Evolutionary conservation across 2,888 invertebrate species (phyloP).

Genomic region (Hirtodrosophila confusa): DNA sequence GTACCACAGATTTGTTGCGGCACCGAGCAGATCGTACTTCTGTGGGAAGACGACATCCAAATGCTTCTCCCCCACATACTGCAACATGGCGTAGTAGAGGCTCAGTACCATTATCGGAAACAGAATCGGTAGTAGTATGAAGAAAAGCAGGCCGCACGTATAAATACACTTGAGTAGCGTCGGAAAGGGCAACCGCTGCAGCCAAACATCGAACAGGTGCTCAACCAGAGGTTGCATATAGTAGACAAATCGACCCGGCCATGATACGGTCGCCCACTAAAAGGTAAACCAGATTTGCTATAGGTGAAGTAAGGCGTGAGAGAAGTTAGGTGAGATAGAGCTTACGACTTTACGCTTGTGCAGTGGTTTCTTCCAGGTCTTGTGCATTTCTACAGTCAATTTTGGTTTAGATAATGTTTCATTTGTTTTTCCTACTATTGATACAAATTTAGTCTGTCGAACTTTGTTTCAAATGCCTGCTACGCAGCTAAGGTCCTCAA

Average conservation of each 20-base stretch:
- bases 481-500: background rate
- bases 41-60: slow-evolving; percentile 30
- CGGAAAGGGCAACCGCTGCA: slow-evolving; percentile 79
- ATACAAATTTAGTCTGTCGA: slow-evolving; percentile 15
- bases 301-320: too few relatives aligned
- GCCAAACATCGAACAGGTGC: slow-evolving; percentile 72
- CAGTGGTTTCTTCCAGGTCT: slow-evolving; percentile 77
- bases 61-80: slow-evolving; percentile 69
- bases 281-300: background rate
- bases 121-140: slow-evolving; percentile 61
- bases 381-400: slow-evolving; percentile 37
- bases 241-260: slow-evolving; percentile 63
- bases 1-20: slow-evolving; percentile 40
- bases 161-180: slow-evolving; percentile 73
- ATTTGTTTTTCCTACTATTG: background rate
- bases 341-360: slow-evolving; percentile 79
- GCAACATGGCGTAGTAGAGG: slow-evolving; percentile 60
- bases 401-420: background rate
- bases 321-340: background rate
- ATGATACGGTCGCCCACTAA: slow-evolving; percentile 72
- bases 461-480: slow-evolving; percentile 12
- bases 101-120: slow-evolving; percentile 57
- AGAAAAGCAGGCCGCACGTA: slow-evolving; percentile 58
- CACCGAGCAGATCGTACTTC: slow-evolving; percentile 59
- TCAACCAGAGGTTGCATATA: slow-evolving; percentile 73